These are phyloP conservation scores for Orchesella flavescens DNA, from an alignment of 2,888 invertebrate species.

Conservation along the genomic window DNA sequence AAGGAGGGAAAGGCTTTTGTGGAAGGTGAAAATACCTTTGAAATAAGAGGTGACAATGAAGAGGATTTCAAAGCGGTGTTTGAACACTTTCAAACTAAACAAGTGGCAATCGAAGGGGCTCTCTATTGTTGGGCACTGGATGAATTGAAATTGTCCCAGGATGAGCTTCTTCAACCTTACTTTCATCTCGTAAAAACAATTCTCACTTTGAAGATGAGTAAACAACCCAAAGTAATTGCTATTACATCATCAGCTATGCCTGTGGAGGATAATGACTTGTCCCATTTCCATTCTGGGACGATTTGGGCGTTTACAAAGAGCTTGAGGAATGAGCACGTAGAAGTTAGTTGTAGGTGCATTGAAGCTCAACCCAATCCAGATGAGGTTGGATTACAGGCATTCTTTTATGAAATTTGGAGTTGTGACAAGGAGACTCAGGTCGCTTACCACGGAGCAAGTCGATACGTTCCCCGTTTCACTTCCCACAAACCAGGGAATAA, in stretches of 20 bases:
- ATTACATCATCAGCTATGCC: not conserved
- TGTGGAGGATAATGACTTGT: not conserved
- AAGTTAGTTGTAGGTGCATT: not conserved
- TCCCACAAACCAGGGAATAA: not conserved
- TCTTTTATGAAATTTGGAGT: slow-evolving; percentile 27
- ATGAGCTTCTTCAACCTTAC: not conserved
- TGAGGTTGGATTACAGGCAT: not conserved
- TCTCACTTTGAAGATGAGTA: not conserved
- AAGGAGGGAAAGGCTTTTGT: too few species aligned
- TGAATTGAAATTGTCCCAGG: not conserved
- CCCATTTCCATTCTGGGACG: not conserved
- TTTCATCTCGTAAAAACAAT: not conserved
- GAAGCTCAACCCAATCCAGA: not conserved
- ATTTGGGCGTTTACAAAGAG: slow-evolving; percentile 25
- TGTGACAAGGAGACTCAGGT: slow-evolving; percentile 9
- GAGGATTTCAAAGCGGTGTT: not conserved
- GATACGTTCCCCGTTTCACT: not conserved
- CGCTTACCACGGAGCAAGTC: not conserved
- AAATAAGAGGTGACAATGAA: not conserved
- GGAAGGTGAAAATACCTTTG: too few species aligned
- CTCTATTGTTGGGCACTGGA: not conserved
- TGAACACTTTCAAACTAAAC: not conserved
- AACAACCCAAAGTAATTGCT: not conserved
- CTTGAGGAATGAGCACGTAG: slow-evolving; percentile 32
- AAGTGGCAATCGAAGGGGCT: not conserved